Evolutionary conservation across 2,888 invertebrate species (phyloP), one percentile per base, ranked within the genome.

Genomic region (Melanargia galathea): DNA sequence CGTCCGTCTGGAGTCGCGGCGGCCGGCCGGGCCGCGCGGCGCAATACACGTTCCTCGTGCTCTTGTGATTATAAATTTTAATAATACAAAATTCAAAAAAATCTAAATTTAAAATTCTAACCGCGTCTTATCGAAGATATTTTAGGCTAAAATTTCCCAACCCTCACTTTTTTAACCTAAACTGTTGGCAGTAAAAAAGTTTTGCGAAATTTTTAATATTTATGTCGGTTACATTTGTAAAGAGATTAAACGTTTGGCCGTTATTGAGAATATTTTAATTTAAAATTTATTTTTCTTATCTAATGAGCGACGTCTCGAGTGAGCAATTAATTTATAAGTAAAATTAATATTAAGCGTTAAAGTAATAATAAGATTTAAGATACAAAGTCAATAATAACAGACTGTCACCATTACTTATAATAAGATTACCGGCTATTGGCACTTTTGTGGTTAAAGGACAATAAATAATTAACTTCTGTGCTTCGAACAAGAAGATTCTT

Each of bases 1-100:
- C 87, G 90, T 87, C 90, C 90, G 90, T 91, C 90, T 91, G 88
- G 81, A 89, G 90, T 90, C 90, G 90, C 89, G 87, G 86, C 87
- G 90, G 90, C 90, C 89, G 88, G 84, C 84, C 88, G 90, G 88
- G 87, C 90, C 89, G 89, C 89, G 90, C 90, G 90, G 78, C 89
- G 84, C 78, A 87, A 85, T 87, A 87, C 86, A 87, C 90, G 92
- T 92, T 92, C 92, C 92, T 92, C 92, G 91, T 89, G 90, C 88
- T 84, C 86, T 92, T 92, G 92, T 92, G 92, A 92, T 92, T 86
- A 83, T 87, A 88, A 87, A 90, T 86, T 85, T 86, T 81, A 88
- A 86, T 82, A 83, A 81, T 78, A 81, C 79, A 82, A 83, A 83
- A 82, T 80, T 79, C 73, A 84, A 82, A 82, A 71, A 71, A 78